Base-by-base conservation (phyloP, 1,140 invertebrate species). In the Oryzaephilus surinamensis region DNA sequence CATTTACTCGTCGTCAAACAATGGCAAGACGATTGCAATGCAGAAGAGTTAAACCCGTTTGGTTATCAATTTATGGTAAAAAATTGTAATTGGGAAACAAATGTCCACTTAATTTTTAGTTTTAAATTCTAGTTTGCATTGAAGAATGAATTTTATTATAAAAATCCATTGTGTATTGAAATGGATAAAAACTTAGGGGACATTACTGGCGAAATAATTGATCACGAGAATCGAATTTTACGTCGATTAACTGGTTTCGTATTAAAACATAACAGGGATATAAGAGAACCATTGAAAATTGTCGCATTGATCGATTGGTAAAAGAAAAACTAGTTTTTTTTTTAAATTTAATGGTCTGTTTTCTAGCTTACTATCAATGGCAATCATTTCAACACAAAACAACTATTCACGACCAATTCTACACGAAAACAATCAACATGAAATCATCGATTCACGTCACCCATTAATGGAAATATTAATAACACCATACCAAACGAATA, bases 241-340 rank as follows among this genome's bases (percentile, higher is more conserved):
- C 67, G 79, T 52, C 61, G 74, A 17, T 61, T 90, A 6, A 73
- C 80, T 11, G 57, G 72, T 39, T 73, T 72, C 20, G 66, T 87
- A 11, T 58, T 77, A 34, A 68, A 79, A 48, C 64, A 81, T 41
- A 66, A 76, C 6, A 52, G 68, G 11, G 58, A 70, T 4, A 64
- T 90, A 7, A 52, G 76, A 1, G 65, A 68, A 26, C 62, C 84
- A 4, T 67, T 83, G 24, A 68, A 77, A 38, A 63, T 70, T 20
- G 74, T 78, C 45, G 77, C 76, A 12, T 71, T 84, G 57, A 65
- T 89, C 0, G 84, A 88, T 57, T 79, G 77, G 84, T 87, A 65
- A 58, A 54, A 8, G 14, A 31, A 11, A 10, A 4, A 11, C 5
- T 13, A 14, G 15, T 14, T 43, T 41, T 12, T 12, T 33, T 30